These are phyloP conservation scores for Pheosia gnoma DNA, from an alignment of 2,888 invertebrate genomes.

Conservation along the genomic window DNA sequence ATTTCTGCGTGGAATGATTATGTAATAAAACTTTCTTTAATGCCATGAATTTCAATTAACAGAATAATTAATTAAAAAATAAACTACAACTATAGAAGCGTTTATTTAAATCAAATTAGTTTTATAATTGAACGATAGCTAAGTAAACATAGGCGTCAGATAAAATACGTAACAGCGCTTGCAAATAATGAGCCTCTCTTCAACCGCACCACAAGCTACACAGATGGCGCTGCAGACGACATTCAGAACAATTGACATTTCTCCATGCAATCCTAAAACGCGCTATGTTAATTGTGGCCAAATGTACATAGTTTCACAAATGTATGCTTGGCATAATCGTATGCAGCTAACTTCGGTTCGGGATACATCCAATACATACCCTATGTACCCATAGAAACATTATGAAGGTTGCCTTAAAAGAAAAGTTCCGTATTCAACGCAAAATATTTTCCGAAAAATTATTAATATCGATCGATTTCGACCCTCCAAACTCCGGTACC, in stretches of 20 bases:
- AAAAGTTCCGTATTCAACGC: no score
- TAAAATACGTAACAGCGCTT: not conserved
- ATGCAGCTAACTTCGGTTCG: not conserved
- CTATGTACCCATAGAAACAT: no score
- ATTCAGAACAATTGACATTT: no score
- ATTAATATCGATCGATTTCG: no score
- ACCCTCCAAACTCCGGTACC: not conserved
- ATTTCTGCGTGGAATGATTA: no score
- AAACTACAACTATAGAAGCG: not conserved
- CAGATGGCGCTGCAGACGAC: no score
- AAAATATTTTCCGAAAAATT: no score
- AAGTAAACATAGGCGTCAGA: not conserved
- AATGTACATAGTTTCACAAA: constrained; percentile 9
- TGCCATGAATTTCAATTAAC: no score
- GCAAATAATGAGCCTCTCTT: not conserved
- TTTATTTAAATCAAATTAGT: not conserved
- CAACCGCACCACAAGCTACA: no score
- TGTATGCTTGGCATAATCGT: not conserved
- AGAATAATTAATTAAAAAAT: constrained; percentile 4
- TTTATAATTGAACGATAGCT: not conserved
- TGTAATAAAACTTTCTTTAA: no score
- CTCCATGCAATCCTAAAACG: no score
- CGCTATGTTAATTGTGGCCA: constrained; percentile 6
- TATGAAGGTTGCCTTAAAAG: no score
- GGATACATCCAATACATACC: not conserved